These are phyloP conservation scores for Callitettix versicolor DNA, from an alignment of 1,140 invertebrate species.

Conservation along the genomic window DNA sequence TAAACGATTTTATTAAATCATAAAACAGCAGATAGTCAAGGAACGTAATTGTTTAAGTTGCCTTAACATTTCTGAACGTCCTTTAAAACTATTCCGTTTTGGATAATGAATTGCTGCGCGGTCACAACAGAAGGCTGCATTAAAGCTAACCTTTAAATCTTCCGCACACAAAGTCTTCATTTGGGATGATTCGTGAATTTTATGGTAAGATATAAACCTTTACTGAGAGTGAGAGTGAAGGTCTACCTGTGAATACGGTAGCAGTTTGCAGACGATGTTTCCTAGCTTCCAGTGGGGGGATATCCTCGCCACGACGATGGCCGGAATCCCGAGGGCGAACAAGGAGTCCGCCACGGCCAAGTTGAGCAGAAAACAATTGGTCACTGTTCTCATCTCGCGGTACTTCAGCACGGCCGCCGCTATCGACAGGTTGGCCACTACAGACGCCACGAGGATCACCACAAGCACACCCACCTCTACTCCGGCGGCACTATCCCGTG, in stretches of 20 bases:
- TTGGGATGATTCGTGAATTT: no score
- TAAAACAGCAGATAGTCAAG: no score
- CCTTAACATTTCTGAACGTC: no score
- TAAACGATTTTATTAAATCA: no score
- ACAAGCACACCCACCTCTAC: conserved; percentile 33
- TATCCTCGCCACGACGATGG: conserved; percentile 39
- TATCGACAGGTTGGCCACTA: conserved; percentile 35
- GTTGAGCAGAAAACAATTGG: conserved; percentile 63
- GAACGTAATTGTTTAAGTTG: no score
- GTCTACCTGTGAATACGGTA: conserved; percentile 46
- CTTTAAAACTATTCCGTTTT: no score
- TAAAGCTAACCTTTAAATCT: no score
- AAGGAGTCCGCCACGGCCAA: conserved; percentile 53
- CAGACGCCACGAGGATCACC: conserved; percentile 34
- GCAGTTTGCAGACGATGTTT: conserved; percentile 37
- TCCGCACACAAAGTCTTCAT: no score
- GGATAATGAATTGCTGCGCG: no score
- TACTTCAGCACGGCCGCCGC: conserved; percentile 37
- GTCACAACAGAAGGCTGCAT: no score
- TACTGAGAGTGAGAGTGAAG: background rate
- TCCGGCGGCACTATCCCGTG: conserved; percentile 25
- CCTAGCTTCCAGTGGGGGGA: conserved; percentile 43
- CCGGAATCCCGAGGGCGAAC: conserved; percentile 43
- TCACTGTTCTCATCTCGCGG: conserved; percentile 60
- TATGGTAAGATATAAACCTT: no score